phyloP scores from a whole-genome alignment of 2,113 vertebrate species.

The Genyomyrus donnyi region DNA sequence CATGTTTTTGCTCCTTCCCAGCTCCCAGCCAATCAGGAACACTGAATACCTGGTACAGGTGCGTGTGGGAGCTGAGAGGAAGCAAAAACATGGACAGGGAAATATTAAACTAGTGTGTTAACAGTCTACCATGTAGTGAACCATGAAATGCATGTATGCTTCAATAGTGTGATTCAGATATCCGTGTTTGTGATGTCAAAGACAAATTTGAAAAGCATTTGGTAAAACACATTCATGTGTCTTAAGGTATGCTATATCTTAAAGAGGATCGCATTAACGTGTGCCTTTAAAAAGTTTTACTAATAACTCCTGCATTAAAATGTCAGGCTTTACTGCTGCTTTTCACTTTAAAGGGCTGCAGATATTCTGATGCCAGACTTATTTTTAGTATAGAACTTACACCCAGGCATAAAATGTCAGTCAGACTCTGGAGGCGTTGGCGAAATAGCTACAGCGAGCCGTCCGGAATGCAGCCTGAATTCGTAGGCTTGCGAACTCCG shows the following conservation, averaged over 20 bases:
- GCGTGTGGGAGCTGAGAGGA: too few relatives aligned
- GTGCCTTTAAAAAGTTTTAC: not conserved
- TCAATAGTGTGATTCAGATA: not conserved
- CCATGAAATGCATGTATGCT: not conserved
- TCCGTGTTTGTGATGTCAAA: not conserved
- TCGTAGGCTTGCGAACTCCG: not conserved
- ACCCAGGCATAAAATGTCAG: not conserved
- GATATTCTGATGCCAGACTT: not conserved
- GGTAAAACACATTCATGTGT: not conserved
- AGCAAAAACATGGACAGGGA: too few relatives aligned
- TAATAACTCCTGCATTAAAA: not conserved
- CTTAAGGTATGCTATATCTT: not conserved
- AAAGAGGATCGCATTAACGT: not conserved
- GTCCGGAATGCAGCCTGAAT: not conserved
- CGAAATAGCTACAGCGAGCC: not conserved
- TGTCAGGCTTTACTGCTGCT: not conserved
- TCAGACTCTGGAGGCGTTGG: not conserved
- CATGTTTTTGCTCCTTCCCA: too few relatives aligned
- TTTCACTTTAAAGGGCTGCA: not conserved
- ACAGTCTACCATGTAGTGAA: not conserved
- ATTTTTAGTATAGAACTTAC: not conserved
- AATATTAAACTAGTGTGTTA: not conserved
- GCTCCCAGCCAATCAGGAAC: too few relatives aligned
- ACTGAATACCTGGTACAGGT: too few relatives aligned
- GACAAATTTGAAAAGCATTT: not conserved